Conservation (phyloP, 2,113 vertebrate genomes). For the Pelusios castaneus region DNA sequence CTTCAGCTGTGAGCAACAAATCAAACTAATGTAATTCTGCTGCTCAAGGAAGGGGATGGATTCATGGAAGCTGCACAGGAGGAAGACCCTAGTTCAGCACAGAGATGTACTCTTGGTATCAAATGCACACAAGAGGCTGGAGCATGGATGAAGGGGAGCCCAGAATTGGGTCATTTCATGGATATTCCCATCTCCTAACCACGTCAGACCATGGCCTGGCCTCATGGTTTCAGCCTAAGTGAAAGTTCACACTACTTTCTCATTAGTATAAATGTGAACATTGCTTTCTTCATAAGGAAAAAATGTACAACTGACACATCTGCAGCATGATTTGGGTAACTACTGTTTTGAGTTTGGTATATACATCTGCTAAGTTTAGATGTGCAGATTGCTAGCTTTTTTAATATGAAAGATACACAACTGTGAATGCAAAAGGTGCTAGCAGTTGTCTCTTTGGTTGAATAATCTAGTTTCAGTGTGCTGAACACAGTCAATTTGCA, state of each 20-base stretch:
- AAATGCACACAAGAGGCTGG: not conserved
- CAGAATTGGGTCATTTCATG: not conserved
- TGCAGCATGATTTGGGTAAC: not conserved
- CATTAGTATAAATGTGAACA: not conserved
- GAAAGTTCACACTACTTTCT: not conserved
- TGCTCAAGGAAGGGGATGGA: too few relatives aligned
- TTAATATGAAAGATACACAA: constrained; percentile 26
- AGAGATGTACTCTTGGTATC: too few relatives aligned
- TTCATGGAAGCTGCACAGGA: too few relatives aligned
- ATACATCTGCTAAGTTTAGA: constrained; percentile 62
- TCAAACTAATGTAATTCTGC: not conserved
- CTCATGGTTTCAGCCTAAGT: not conserved
- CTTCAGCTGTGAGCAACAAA: not conserved
- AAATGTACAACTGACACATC: not conserved
- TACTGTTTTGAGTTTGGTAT: not conserved
- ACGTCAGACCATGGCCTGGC: not conserved
- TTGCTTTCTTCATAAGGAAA: not conserved
- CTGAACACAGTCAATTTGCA: constrained; percentile 12
- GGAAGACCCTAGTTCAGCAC: too few relatives aligned
- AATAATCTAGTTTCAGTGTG: constrained; percentile 1
- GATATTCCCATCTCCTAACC: not conserved
- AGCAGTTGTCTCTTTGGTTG: not conserved
- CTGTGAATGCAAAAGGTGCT: not conserved
- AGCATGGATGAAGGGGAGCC: not conserved
- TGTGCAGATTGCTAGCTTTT: constrained; percentile 41